phyloP scores from a whole-genome alignment of 2,113 vertebrate species.

The Pelecanus crispus region DNA sequence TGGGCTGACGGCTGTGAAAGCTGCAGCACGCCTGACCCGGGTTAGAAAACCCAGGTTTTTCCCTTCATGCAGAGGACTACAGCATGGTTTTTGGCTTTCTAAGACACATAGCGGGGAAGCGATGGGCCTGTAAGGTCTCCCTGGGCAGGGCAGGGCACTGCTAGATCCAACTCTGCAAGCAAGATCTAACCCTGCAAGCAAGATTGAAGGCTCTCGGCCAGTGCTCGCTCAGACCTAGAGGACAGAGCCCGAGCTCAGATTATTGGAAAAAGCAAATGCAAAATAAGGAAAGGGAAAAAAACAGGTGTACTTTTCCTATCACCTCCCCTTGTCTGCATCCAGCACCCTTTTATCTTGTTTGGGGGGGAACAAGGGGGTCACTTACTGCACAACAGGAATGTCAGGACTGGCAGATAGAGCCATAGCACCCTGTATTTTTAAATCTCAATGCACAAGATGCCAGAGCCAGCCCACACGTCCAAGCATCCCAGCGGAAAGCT shows the following conservation, averaged over 20 bases:
- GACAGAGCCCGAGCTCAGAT: neutral
- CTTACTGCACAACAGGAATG: neutral
- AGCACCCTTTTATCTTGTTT: neutral
- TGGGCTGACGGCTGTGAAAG: neutral
- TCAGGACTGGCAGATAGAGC: neutral
- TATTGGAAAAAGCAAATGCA: neutral
- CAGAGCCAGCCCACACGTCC: neutral
- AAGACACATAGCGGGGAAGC: accelerated
- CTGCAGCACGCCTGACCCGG: neutral
- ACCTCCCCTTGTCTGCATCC: neutral
- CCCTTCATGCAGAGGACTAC: neutral
- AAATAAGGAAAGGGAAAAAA: neutral
- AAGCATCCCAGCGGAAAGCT: neutral
- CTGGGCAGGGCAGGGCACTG: neutral
- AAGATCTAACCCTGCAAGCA: neutral
- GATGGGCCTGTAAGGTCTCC: neutral
- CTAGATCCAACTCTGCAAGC: neutral
- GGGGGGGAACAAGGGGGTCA: neutral
- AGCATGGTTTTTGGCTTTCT: neutral
- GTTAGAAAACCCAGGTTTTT: neutral
- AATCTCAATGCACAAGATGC: neutral
- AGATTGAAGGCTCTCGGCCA: neutral
- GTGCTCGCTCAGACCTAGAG: accelerated
- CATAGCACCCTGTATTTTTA: neutral
- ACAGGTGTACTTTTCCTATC: neutral